Conservation (phyloP, 2,113 vertebrate species). For the Trichechus manatus region DNA sequence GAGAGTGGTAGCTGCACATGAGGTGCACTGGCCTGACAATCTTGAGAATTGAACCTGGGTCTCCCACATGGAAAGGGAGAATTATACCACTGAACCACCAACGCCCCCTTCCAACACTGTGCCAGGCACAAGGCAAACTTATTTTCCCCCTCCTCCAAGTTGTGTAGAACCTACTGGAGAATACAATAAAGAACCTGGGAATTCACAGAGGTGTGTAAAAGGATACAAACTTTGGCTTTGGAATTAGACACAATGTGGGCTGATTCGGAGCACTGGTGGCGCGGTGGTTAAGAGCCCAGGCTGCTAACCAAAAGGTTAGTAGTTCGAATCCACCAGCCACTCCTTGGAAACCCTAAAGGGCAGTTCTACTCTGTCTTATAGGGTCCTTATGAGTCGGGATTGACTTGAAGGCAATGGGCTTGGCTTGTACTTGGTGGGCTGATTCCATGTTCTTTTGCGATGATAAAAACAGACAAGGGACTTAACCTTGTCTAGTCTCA, state of each 20-base stretch:
- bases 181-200: not conserved
- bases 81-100: not conserved
- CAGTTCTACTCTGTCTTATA: too few relatives aligned
- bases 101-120: not conserved
- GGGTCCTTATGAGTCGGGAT: too few relatives aligned
- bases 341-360: too few relatives aligned
- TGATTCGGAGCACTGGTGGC: not conserved
- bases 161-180: not conserved
- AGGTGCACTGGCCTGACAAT: not conserved
- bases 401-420: too few relatives aligned
- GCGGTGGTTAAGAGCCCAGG: too few relatives aligned
- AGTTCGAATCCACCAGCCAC: too few relatives aligned
- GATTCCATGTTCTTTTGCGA: not conserved
- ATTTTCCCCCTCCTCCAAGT: not conserved
- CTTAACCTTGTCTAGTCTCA: not conserved
- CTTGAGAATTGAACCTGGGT: not conserved
- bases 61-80: not conserved
- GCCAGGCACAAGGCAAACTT: not conserved
- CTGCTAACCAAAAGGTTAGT: too few relatives aligned
- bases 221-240: not conserved
- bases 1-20: not conserved
- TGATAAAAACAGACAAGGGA: not conserved
- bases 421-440: not conserved
- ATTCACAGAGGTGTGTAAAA: not conserved
- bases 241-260: not conserved